Base-by-base conservation (phyloP, 2,113 vertebrate species). In the Bothrops jararaca region DNA sequence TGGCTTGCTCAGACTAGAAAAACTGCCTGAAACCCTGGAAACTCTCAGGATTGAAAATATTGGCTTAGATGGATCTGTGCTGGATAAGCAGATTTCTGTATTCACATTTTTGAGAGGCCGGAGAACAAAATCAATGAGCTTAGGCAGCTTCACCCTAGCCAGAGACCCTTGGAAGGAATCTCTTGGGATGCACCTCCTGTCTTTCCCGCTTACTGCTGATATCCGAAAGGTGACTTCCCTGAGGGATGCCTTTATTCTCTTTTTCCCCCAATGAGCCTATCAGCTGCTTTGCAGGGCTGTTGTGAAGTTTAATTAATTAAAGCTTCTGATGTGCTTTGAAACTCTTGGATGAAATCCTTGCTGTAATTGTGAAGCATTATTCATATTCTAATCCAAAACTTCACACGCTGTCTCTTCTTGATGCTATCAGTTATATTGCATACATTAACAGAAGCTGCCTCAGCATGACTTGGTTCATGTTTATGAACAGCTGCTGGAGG, bases 241-340 rank as follows among this genome's bases (percentile, higher is more conserved):
- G 93, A 56, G 48, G 88, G 56, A 48, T 91, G 39, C 91, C 90
- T 94, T 53, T 2, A 87, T 89, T 64, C 86, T 95, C 92, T 80
- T 39, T 80, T 22, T 80, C 34, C 42, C 34, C 74, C 95, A 93
- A 93, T 26, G 90, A 95, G 92, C 95, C 93, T n/a, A 94, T 95
- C 92, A 90, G 48, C 3, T 13, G 93, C 94, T 93, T 92, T 91
- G 91, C 9, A 92, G 91, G 93, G 87, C 24, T 92, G 95, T 93
- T 94, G 93, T 94, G 92, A 91, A 91, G 93, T 93, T 74, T 95
- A 95, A 95, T 96, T 95, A 97, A 95, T 95, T 94, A 96, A 96
- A 94, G 96, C 97, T 95, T 97, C 89, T 91, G 94, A 96, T 85
- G 54, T 86, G 93, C 96, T 97, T 97, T 97, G 97, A 98, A 97